Percentiles rank a stretch among this genome's conserved stretches.
Evolutionary conservation across 2,113 vertebrate genomes (phyloP).

Genomic region (Ceyx margarethae): DNA sequence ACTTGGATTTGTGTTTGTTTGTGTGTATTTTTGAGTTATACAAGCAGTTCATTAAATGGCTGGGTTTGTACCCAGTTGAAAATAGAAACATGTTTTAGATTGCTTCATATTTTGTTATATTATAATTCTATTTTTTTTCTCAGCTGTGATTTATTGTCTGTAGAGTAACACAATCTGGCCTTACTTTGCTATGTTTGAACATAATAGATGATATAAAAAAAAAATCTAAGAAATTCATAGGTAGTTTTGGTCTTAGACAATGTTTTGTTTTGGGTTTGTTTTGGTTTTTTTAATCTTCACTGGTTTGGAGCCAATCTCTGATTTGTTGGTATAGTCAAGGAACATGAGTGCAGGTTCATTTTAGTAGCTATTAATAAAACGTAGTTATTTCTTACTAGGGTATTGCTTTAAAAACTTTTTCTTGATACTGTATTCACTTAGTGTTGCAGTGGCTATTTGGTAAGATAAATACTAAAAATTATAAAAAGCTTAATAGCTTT

Average conservation of each 20-base stretch:
- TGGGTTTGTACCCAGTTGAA: neutral
- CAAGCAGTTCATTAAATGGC: neutral
- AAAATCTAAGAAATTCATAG: neutral
- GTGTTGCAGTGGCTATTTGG: neutral
- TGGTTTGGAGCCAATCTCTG: neutral
- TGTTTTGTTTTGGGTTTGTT: no score
- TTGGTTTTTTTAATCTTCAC: neutral
- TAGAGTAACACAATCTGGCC: neutral
- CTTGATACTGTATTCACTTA: neutral
- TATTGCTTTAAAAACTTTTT: neutral
- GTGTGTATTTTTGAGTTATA: neutral
- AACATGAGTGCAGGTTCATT: neutral
- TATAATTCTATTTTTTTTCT: neutral
- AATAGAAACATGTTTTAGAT: neutral
- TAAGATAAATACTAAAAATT: neutral
- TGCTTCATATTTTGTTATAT: neutral
- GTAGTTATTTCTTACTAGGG: neutral
- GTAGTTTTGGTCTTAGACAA: neutral
- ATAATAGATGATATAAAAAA: neutral
- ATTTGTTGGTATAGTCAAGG: neutral
- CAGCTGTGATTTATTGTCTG: neutral
- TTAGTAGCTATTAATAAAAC: neutral
- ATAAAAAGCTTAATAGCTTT: neutral
- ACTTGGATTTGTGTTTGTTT: neutral
- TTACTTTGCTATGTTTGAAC: neutral